Conservation (phyloP, 2,888 invertebrate species). For the Scelioninae gen. 1 region DNA sequence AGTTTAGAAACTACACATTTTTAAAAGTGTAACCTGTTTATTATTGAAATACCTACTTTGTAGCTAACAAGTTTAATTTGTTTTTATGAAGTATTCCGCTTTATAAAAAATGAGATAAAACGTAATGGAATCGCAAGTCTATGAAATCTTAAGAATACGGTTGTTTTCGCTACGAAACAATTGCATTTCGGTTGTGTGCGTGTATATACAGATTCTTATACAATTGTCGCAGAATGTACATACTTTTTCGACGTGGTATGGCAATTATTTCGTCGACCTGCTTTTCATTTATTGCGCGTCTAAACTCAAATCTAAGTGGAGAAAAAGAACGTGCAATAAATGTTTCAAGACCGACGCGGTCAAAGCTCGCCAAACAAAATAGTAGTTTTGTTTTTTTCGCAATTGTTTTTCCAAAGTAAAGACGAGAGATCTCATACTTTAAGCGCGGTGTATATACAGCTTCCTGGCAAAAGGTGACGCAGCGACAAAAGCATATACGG, state of each 20-base stretch:
- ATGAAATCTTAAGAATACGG: no score
- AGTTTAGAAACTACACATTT: no score
- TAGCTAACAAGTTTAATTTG: no score
- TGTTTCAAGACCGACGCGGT: constrained; percentile 15
- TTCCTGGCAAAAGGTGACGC: constrained; percentile 61
- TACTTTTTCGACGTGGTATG: constrained; percentile 39
- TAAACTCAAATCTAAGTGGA: constrained; percentile 8
- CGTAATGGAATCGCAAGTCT: no score
- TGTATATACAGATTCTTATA: constrained; percentile 55
- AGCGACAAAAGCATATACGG: constrained; percentile 58
- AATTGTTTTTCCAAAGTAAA: constrained; percentile 37
- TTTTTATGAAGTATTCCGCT: no score
- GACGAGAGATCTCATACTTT: constrained; percentile 43
- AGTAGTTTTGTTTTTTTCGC: constrained; percentile 26
- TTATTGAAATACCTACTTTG: no score
- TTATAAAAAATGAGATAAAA: no score
- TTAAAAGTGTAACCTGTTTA: no score
- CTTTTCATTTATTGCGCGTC: no score
- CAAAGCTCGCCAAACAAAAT: constrained; percentile 35
- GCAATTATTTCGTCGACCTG: constrained; percentile 40
- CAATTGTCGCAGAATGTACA: constrained; percentile 41
- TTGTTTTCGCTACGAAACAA: constrained; percentile 15
- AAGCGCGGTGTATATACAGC: constrained; percentile 65
- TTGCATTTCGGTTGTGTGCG: constrained; percentile 17
- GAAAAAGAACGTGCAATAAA: constrained; percentile 40